These are phyloP conservation scores for Allobates femoralis DNA, from an alignment of 2,797 vertebrate genomes.

Conservation along the genomic window DNA sequence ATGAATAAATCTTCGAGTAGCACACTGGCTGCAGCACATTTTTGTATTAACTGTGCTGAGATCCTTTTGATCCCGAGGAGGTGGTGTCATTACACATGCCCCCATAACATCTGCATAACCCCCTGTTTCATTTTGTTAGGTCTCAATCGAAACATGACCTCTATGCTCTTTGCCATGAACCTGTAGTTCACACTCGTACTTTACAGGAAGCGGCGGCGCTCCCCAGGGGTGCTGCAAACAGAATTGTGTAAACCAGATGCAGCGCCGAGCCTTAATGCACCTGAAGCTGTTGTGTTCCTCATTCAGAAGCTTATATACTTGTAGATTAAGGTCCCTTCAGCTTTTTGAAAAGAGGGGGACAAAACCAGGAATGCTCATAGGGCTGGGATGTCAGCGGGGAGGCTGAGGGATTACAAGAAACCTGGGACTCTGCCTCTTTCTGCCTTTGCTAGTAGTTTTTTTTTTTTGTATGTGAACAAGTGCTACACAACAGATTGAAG, in stretches of 20 bases:
- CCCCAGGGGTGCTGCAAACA: conserved; percentile 91
- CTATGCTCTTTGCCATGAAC: conserved; percentile 90
- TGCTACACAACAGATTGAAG: conserved; percentile 87
- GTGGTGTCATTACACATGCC: conserved; percentile 84
- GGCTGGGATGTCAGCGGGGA: conserved; percentile 88
- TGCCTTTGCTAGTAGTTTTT: conserved; percentile 92
- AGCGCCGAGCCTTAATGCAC: conserved; percentile 83
- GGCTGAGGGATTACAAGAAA: conserved; percentile 96
- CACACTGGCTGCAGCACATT: conserved; percentile 88
- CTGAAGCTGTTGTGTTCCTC: conserved; percentile 83
- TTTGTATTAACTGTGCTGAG: conserved; percentile 76
- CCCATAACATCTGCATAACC: conserved; percentile 90
- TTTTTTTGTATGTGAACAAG: conserved; percentile 80
- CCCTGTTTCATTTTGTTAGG: conserved; percentile 79
- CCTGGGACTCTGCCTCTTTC: conserved; percentile 99
- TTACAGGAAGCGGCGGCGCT: conserved; percentile 90
- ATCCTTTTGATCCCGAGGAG: conserved; percentile 73
- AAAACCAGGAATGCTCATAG: conserved; percentile 93
- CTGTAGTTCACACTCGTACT: conserved; percentile 94
- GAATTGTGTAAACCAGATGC: conserved; percentile 87
- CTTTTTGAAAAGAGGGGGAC: conserved; percentile 85
- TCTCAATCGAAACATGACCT: conserved; percentile 90
- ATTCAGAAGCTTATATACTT: conserved; percentile 82
- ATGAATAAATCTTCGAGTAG: conserved; percentile 96
- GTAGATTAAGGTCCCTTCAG: conserved; percentile 85